Conservation (phyloP, 2,888 invertebrate genomes). For the Malthinus seriepunctatus region DNA sequence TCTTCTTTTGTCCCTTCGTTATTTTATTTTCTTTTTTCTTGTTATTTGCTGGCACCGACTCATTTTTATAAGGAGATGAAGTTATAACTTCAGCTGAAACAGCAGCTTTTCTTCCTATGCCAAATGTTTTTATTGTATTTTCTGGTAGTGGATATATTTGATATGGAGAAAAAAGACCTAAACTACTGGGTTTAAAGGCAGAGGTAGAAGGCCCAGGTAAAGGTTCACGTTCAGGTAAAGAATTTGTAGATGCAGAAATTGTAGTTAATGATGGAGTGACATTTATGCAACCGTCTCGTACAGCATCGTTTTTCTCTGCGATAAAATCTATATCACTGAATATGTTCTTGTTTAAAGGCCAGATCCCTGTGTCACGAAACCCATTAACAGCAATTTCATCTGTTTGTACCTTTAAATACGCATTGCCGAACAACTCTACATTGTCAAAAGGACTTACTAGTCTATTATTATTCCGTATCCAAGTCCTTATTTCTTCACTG, state of each 20-base stretch:
- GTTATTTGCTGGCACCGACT: constrained; percentile 1
- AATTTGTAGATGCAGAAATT: neutral
- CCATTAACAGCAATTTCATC: constrained; percentile 21
- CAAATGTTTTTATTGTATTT: neutral
- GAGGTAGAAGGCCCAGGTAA: constrained; percentile 9
- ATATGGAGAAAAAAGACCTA: constrained; percentile 8
- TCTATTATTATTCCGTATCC: neutral
- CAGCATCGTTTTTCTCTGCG: neutral
- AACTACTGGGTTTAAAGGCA: constrained; percentile 7
- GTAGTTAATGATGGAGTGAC: constrained; percentile 5
- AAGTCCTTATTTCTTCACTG: constrained; percentile 4
- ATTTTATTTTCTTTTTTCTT: constrained; percentile 1
- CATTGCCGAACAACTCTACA: constrained; percentile 33
- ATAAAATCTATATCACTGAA: constrained; percentile 26
- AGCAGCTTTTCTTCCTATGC: constrained; percentile 15
- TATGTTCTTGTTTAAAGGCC: constrained; percentile 35
- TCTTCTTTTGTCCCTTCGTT: constrained; percentile 1
- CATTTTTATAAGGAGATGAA: constrained; percentile 17
- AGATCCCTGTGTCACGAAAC: constrained; percentile 31
- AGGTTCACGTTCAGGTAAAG: neutral
- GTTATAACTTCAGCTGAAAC: constrained; percentile 8
- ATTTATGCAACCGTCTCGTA: neutral
- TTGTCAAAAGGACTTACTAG: constrained; percentile 8
- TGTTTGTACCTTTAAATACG: constrained; percentile 38
- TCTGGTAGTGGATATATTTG: constrained; percentile 10